A percentile compares a stretch with the other conserved stretches of the same genome.
Evolutionary conservation across 1,140 invertebrate species (phyloP).

Genomic region (Spodoptera litura): DNA sequence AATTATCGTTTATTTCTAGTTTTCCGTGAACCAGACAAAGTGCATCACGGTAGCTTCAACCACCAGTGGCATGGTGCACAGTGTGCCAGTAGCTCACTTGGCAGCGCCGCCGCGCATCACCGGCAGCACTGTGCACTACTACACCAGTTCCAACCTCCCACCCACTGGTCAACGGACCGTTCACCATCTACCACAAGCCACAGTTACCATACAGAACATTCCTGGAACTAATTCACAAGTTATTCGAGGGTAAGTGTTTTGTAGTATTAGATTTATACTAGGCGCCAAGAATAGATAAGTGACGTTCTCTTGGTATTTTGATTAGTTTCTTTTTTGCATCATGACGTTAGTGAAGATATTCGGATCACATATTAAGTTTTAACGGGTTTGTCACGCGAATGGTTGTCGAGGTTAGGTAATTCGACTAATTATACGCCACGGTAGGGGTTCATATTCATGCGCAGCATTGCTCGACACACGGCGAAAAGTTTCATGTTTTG

Average conservation of each 20-base stretch:
- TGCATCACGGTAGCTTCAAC: constrained; percentile 81
- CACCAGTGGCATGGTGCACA: constrained; percentile 79
- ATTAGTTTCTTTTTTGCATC: background rate
- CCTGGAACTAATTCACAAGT: constrained; percentile 75
- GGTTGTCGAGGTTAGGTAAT: no score
- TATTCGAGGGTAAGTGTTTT: constrained; percentile 72
- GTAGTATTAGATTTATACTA: background rate
- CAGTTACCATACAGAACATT: constrained; percentile 79
- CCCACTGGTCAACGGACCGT: constrained; percentile 57
- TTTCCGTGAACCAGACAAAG: constrained; percentile 71
- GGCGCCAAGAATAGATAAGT: background rate
- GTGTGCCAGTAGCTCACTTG: constrained; percentile 77
- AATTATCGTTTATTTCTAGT: constrained; percentile 56
- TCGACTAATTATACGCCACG: no score
- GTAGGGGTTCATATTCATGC: background rate
- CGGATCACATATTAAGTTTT: no score
- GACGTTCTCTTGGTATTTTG: background rate
- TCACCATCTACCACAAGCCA: constrained; percentile 73
- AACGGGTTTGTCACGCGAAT: no score
- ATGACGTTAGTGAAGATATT: no score
- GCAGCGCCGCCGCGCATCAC: constrained; percentile 69
- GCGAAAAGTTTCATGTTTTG: background rate
- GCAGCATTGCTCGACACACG: background rate
- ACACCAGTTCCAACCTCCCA: constrained; percentile 62
- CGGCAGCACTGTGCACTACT: constrained; percentile 78